Base-by-base conservation (phyloP, 2,797 vertebrate genomes). In the Cirrhinus mrigala region DNA sequence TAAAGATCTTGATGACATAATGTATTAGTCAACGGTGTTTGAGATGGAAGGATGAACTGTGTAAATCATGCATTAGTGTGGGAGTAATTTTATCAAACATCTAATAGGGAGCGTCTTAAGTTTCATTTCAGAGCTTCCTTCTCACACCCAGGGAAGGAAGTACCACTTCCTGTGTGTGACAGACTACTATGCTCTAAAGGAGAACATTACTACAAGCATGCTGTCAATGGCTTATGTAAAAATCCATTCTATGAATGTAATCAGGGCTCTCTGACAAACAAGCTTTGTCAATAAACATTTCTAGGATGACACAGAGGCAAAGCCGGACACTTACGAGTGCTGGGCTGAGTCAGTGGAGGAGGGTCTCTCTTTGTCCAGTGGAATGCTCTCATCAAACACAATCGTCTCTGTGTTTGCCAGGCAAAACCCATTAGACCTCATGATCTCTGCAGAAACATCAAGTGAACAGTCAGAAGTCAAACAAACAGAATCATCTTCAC, bases 321-420 rank as follows among this genome's bases (percentile, higher is more conserved):
- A 20, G 73, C 44, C 6, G 24, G 27, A 62, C 64, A 88, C 97
- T 97, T 91, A 98, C 98, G 95, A 92, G 9, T 96, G 96, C 78
- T 98, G 97, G 44, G 95, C 89, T 15, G 97, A 94, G 81, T 98
- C 98, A 1, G 95, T 95, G 0, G 96, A 97, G 87, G 96, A 95
- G 27, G 96, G 97, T 82, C 96, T 96, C 88, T 99, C 97, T 88
- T 97, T 97, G 40, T 97, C 97, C 0, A 96, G 96, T 0, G 97
- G 95, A 89, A 97, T 89, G 85, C 92, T 97, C 91, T 97, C 95
- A 90, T 99, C 98, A 84, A 99, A 98, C 1, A 99, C 97, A 27
- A 99, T 99, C 0, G 98, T 99, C 92, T 99, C 98, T 0, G 98
- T 99, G 84, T 99, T 99, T 77, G 98, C 98, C 92, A 99, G 94